Base-by-base conservation (phyloP, 2,797 vertebrate species). In the Ciconia nigra region DNA sequence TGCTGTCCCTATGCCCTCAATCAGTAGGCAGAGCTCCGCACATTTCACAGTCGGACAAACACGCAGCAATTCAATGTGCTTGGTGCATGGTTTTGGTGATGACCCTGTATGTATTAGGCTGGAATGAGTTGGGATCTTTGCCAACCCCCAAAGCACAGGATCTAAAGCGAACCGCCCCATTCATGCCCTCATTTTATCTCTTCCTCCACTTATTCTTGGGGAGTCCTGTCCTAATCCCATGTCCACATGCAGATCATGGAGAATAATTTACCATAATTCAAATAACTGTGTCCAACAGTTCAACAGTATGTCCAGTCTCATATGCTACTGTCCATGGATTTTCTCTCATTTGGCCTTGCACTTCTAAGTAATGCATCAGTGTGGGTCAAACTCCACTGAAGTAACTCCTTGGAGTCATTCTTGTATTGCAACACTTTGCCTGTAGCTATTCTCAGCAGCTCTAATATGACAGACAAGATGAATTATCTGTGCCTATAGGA, bases 361-460 rank as follows among this genome's bases (percentile, higher is more conserved):
- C 33, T 93, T 91, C 46, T 83, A 89, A 83, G 44, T 55, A 78
- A 66, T 26, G 54, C 57, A 65, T 71, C 67, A 29, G 42, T 1
- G 2, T 55, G 72, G 63, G 72, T 81, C 87, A 74, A 83, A 89
- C 51, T 69, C 28, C 37, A 41, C 31, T 47, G 69, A 61, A 88
- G 42, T 69, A 81, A 85, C 79, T 86, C 69, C 84, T 89, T 72
- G 80, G 61, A 97, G 71, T 74, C 54, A 78, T 85, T 94, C 61
- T 51, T 83, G 20, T 83, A 70, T 83, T 89, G 88, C 83, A 94
- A 74, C 69, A 89, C 58, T 84, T 96, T 29, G 62, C 90, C 89
- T 71, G 51, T 74, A 95, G 79, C 84, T 94, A 88, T 88, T 93
- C 51, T 88, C 87, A 92, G 81, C 72, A 94, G 69, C 84, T 94